Evolutionary conservation across 1,140 invertebrate genomes (phyloP), one percentile per base, ranked within the genome.

Genomic region (Atta cephalotes): DNA sequence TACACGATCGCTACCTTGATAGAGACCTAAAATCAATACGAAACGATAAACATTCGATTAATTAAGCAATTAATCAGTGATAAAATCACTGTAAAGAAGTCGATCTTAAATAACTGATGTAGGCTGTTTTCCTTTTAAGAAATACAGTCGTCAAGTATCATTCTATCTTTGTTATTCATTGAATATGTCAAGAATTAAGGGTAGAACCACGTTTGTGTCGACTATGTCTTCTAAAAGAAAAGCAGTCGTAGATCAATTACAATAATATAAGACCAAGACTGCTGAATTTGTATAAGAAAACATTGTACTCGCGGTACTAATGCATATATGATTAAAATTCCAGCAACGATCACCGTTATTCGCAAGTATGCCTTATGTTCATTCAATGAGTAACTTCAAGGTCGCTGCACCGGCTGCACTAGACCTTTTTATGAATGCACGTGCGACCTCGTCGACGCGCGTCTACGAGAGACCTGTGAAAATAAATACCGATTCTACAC

Each of bases 311-410:
- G 14, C 21, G 5, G 18, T 18, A 6, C 18, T 72, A 45, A 81
- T 45, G 1, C 39, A 60, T 58, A 25, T 18, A 66, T 39, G 39
- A 35, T 18, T 56, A 70, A 80, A 25, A 16, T 66, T 16, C 65
- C 18, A 39, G 39, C 35, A 21, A n/a, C 21, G 53, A 49, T 35
- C 31, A 35, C 35, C 35, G 35, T 39, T 39, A 39, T 35, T 81
- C 78, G 16, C 45, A 68, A 39, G 76, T 80, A 25, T 14, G 53
- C 62, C 51, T 77, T 72, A 62, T 71, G 77, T 90, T 90, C 86
- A 90, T 90, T 90, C 88, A 90, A 6, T 35, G 31, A 81, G 18
- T 45, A 81, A 87, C 89, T 86, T 90, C 89, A 90, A 90, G 89
- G 89, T 63, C 53, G n/a, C 45, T 71, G 62, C 51, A 72, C 51